phyloP scores from a whole-genome alignment of 1,140 invertebrate genomes.

The Penaeus japonicus region DNA sequence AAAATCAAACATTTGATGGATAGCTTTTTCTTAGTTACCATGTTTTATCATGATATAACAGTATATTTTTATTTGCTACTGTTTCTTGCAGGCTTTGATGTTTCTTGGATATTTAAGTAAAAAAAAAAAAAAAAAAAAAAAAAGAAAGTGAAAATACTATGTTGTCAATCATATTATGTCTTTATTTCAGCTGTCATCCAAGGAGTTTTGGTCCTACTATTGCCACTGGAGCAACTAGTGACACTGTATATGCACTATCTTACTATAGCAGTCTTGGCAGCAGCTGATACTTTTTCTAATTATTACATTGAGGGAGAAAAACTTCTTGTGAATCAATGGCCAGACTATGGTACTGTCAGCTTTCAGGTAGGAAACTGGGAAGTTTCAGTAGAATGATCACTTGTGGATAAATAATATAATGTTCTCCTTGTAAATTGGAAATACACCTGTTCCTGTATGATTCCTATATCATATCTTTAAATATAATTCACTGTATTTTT shows the following conservation, averaged over 20 bases:
- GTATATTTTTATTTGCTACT: too few species aligned
- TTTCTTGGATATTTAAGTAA: not conserved
- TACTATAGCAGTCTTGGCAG: constrained; percentile 64
- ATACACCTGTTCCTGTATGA: not conserved
- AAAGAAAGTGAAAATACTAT: not conserved
- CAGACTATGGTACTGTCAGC: constrained; percentile 56
- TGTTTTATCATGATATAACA: too few species aligned
- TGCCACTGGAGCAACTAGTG: constrained; percentile 67
- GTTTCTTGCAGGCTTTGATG: too few species aligned
- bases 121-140: too few species aligned
- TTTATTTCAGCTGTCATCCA: constrained; percentile 67
- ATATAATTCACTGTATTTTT: not conserved
- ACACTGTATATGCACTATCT: constrained; percentile 69
- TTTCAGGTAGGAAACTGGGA: constrained; percentile 48
- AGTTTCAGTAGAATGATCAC: too few species aligned
- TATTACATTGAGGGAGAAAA: constrained; percentile 65
- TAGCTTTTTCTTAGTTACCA: too few species aligned
- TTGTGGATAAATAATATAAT: not conserved
- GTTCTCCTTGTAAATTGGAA: not conserved
- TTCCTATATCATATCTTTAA: too few species aligned
- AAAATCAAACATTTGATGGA: too few species aligned
- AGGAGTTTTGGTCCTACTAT: constrained; percentile 66
- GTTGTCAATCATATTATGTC: constrained; percentile 7
- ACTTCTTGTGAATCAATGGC: constrained; percentile 52
- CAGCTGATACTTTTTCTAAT: constrained; percentile 66